Conservation (phyloP, 2,797 vertebrate genomes). For the Prionace glauca region DNA sequence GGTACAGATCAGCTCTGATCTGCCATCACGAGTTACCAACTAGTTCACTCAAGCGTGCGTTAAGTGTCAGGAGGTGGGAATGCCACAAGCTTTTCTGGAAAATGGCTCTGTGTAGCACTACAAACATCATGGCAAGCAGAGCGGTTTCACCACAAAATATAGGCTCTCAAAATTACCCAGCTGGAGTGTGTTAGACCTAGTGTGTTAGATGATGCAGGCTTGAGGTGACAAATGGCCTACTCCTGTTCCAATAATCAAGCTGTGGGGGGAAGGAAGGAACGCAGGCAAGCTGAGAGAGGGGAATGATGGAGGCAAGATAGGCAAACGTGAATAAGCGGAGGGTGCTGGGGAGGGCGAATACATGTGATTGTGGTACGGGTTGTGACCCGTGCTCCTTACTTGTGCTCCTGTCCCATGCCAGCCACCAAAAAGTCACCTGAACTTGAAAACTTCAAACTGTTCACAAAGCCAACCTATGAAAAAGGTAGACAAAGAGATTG, state of each 20-base stretch:
- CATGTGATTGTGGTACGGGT: not conserved
- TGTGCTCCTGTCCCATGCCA: conserved; percentile 90
- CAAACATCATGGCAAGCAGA: not conserved
- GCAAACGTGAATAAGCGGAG: too few species aligned
- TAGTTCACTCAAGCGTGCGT: too few species aligned
- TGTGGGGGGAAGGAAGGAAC: too few species aligned
- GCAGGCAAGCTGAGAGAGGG: too few species aligned
- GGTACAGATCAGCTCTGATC: not conserved
- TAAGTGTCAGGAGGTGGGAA: not conserved
- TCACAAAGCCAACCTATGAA: conserved; percentile 82
- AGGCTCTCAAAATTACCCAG: not conserved
- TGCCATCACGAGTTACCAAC: too few species aligned
- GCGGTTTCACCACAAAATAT: not conserved
- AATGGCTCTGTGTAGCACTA: not conserved
- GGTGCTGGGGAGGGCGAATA: too few species aligned
- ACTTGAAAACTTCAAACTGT: conserved; percentile 85
- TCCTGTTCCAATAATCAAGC: not conserved
- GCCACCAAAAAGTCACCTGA: conserved; percentile 83
- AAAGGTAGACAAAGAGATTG: not conserved
- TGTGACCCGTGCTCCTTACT: conserved; percentile 56
- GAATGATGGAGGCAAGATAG: too few species aligned
- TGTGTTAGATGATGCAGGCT: too few species aligned
- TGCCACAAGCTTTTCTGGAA: not conserved
- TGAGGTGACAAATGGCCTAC: not conserved
- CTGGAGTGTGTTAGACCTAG: not conserved